phyloP scores from a whole-genome alignment of 2,888 invertebrate species.

The Cacoxenus indagator region DNA sequence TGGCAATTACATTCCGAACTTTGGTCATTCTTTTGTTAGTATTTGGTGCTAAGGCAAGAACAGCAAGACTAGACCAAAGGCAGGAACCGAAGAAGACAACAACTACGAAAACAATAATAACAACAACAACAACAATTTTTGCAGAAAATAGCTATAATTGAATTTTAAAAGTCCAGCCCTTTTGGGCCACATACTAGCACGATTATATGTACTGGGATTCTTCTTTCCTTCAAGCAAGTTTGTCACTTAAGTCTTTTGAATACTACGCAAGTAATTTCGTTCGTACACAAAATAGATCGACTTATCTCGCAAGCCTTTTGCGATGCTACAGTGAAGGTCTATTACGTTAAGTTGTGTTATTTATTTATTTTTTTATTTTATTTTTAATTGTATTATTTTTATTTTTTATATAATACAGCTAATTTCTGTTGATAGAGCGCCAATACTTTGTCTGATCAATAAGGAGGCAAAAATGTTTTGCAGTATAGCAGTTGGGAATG shows the following conservation, averaged over 20 bases:
- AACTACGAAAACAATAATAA: neutral
- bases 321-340: too few species aligned
- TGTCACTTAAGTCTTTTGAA: conserved; percentile 51
- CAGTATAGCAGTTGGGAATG: too few species aligned
- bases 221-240: conserved; percentile 35
- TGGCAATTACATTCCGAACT: conserved; percentile 6
- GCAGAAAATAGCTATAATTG: conserved; percentile 39
- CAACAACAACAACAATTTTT: neutral
- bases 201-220: neutral
- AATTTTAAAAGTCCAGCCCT: conserved; percentile 37
- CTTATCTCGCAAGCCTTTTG: too few species aligned
- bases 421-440: too few species aligned
- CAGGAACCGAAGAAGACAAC: neutral
- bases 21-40: neutral
- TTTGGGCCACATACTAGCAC: conserved; percentile 12
- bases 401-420: too few species aligned
- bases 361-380: too few species aligned
- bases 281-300: too few species aligned
- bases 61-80: neutral
- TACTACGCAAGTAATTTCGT: conserved; percentile 20
- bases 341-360: too few species aligned
- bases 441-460: too few species aligned
- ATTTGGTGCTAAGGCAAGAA: too few species aligned
- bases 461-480: too few species aligned
- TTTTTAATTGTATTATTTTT: too few species aligned